Conservation (phyloP, 2,113 vertebrate genomes). For the human (Homo sapiens) region DNA sequence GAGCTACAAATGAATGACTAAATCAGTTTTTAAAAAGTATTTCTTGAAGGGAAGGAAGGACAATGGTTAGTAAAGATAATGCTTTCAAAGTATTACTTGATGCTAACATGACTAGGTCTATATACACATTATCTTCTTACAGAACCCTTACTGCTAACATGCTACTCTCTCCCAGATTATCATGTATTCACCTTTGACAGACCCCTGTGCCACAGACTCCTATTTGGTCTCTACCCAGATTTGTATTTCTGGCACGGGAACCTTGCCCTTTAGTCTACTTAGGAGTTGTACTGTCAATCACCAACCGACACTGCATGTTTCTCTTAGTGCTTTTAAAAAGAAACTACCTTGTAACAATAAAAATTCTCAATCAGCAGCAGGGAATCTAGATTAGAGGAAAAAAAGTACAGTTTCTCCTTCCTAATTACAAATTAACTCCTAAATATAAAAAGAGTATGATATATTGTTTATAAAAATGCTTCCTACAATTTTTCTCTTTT, state of each 20-base stretch:
- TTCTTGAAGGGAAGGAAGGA: background rate
- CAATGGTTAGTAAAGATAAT: background rate
- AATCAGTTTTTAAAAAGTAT: background rate
- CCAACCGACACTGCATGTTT: background rate
- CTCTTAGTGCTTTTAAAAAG: background rate
- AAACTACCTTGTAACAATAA: background rate
- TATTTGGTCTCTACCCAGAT: background rate
- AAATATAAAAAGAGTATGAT: background rate
- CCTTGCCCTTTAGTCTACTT: background rate
- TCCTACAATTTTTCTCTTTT: background rate
- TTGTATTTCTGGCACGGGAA: background rate
- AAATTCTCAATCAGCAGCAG: background rate
- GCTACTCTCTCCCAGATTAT: background rate
- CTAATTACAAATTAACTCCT: background rate
- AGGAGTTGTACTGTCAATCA: background rate
- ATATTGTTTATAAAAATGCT: background rate
- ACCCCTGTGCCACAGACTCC: background rate
- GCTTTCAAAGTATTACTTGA: background rate
- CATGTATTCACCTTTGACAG: background rate
- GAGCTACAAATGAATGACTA: background rate
- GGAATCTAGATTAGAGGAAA: background rate
- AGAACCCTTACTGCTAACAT: background rate
- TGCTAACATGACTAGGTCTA: background rate
- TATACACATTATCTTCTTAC: background rate
- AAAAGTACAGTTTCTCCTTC: background rate